Evolutionary conservation across 2,888 invertebrate species (phyloP).

Genomic region (Nymphalis polychloros): DNA sequence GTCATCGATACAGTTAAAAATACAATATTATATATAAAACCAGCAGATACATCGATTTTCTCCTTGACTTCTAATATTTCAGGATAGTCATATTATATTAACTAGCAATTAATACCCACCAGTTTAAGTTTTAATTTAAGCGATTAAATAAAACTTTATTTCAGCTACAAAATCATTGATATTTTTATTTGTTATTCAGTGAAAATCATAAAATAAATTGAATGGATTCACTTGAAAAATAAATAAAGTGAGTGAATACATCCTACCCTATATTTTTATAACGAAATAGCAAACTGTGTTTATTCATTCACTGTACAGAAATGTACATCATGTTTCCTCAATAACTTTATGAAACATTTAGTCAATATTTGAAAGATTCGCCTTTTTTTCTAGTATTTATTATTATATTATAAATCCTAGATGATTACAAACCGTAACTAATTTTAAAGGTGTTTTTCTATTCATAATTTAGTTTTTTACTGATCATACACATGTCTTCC

Average conservation of each 20-base stretch:
- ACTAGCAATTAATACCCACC: not conserved
- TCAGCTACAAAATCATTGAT: conserved; percentile 17
- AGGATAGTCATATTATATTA: not conserved
- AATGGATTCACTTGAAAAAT: conserved; percentile 16
- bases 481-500: too few species aligned
- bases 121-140: conserved; percentile 13
- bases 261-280: not conserved
- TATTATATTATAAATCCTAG: not conserved
- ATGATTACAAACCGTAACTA: too few species aligned
- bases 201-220: conserved; percentile 10
- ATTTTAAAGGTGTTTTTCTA: too few species aligned
- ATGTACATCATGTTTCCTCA: not conserved
- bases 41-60: too few species aligned
- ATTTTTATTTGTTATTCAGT: conserved; percentile 25
- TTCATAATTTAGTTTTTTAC: too few species aligned
- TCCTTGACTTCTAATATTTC: not conserved
- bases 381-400: not conserved
- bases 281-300: not conserved
- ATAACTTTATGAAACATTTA: not conserved
- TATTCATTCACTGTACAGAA: not conserved
- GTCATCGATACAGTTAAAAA: too few species aligned
- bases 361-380: not conserved
- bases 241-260: conserved; percentile 13
- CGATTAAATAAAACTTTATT: conserved; percentile 24
- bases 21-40: too few species aligned